Conservation (phyloP, 1,140 invertebrate genomes). For the Drosophila yakuba region DNA sequence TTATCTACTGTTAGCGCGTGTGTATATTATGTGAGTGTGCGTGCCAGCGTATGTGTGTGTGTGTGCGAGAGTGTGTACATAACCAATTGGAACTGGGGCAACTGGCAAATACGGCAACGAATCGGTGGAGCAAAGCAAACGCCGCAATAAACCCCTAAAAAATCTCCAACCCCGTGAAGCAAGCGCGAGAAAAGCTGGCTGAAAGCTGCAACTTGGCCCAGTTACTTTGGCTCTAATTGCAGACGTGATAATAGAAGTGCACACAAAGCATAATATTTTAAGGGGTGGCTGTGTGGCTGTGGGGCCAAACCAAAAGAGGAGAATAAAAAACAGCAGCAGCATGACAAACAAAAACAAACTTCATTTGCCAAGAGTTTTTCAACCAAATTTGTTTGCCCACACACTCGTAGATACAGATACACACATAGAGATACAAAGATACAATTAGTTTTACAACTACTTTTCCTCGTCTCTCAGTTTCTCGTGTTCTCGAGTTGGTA, state of each 20-base stretch:
- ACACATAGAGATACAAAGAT: conserved; percentile 13
- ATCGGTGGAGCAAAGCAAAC: conserved; percentile 78
- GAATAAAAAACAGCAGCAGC: conserved; percentile 23
- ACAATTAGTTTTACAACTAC: conserved; percentile 13
- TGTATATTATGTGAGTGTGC: conserved; percentile 12
- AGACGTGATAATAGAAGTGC: conserved; percentile 74
- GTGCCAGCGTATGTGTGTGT: not conserved
- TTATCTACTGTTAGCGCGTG: conserved; percentile 39
- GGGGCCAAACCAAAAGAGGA: not conserved
- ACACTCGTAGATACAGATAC: conserved; percentile 20
- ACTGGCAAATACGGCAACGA: conserved; percentile 64
- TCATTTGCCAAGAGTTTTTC: conserved; percentile 61
- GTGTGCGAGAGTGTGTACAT: conserved; percentile 56
- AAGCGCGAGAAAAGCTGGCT: conserved; percentile 50
- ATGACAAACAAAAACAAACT: conserved; percentile 56
- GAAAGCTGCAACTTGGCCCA: conserved; percentile 73
- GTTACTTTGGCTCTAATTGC: conserved; percentile 76
- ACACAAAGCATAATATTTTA: conserved; percentile 17
- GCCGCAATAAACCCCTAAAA: conserved; percentile 71
- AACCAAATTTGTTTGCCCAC: conserved; percentile 59
- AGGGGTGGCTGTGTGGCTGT: not conserved
- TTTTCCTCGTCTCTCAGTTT: not conserved
- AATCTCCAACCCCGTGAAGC: conserved; percentile 49
- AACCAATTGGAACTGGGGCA: conserved; percentile 81
- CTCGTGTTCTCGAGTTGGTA: conserved; percentile 4